Evolutionary conservation across 64 coral and sea anemone genomes (phyloP).

Genomic region (Pachyseris speciosa): DNA sequence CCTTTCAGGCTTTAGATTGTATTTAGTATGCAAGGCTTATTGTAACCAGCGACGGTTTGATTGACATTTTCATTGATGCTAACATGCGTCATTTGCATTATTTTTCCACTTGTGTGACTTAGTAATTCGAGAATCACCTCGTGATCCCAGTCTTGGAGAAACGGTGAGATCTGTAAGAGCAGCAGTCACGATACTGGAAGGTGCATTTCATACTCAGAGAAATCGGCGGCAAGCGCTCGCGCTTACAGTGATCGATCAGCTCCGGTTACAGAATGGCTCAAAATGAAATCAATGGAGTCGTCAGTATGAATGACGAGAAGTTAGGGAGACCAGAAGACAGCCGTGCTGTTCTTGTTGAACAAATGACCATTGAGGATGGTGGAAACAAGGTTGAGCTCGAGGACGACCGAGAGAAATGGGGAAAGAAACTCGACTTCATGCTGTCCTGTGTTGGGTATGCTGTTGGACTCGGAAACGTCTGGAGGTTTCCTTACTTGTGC

Average conservation of each 20-base stretch:
- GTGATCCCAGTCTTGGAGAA: background rate
- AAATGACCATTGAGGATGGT: slow-evolving; percentile 15
- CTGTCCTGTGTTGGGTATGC: slow-evolving; percentile 60
- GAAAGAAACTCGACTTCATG: slow-evolving; percentile 75
- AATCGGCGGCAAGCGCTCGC: background rate
- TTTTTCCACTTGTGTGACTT: too few relatives aligned
- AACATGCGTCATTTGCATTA: too few relatives aligned
- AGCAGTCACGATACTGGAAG: background rate
- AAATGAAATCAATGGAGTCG: background rate
- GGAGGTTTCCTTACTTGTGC: slow-evolving; percentile 79
- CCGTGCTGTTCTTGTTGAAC: slow-evolving; percentile 20
- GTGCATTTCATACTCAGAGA: background rate
- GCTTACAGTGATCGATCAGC: background rate
- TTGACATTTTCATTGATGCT: too few relatives aligned
- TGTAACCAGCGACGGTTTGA: too few relatives aligned
- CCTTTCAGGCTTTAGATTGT: too few relatives aligned
- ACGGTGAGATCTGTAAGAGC: background rate
- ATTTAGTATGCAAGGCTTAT: too few relatives aligned
- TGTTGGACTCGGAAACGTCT: slow-evolving; percentile 72
- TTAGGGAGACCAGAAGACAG: slow-evolving; percentile 11
- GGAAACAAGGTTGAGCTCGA: background rate
- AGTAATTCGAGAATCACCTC: background rate
- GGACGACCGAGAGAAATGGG: slow-evolving; percentile 60
- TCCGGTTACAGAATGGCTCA: background rate
- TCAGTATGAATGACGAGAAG: background rate